Base-by-base conservation (phyloP, 1,140 invertebrate genomes). In the Eupristina koningsbergeri region DNA sequence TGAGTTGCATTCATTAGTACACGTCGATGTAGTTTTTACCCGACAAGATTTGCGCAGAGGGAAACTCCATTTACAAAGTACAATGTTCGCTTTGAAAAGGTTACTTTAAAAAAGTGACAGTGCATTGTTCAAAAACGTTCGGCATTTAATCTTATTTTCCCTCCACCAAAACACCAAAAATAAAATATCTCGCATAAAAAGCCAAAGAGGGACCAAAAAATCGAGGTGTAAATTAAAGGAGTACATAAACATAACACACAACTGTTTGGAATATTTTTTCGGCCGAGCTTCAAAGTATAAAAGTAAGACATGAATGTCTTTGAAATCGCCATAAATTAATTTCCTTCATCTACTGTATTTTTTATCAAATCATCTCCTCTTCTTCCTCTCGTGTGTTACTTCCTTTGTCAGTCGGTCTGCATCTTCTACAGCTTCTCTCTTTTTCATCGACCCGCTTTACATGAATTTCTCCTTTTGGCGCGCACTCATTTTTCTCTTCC, bases 401-500 rank as follows among this genome's bases (percentile, higher is more conserved):
- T 45, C 76, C 50, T 83, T 78, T 75, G 63, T 61, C 73, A 31
- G 36, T 77, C 39, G 50, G 34, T 41, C 31, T 63, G 50, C 31
- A 58, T 77, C 47, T 71, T 36, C 67, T 47, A 29, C 11, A 26
- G 77, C 31, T 63, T n/a, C 39, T 73, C 71, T 81, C 36, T 53
- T 61, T 73, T 81, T 73, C 80, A 75, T 31, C 78, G 53, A 80
- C 61, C 78, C 64, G 63, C 78, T 80, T 80, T 69, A 80, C 78
- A 80, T 69, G 78, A 71, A 81, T 81, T 53, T 73, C 69, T 81
- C 67, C 67, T 69, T 67, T 61, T 41, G 67, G 34, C 41, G 78
- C 78, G 63, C 58, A 78, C 76, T 78, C 76, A 67, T 79, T 67
- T 79, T 80, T 80, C 45, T 36, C 78, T 5, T 79, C 41, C 36